These are phyloP conservation scores for Linnaemya tessellans DNA, from an alignment of 2,888 invertebrate genomes.

Conservation along the genomic window DNA sequence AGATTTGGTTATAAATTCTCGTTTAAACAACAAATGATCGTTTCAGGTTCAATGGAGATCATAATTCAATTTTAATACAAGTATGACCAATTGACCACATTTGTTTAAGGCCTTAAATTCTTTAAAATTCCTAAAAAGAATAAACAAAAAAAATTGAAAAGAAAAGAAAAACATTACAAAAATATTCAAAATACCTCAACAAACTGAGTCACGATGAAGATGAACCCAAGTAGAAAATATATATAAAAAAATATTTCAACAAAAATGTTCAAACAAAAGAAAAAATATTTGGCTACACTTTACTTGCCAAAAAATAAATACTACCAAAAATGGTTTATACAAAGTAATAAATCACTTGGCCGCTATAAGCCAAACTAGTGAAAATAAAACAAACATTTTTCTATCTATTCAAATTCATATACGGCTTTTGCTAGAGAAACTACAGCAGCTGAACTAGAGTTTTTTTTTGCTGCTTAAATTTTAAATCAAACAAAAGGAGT, in stretches of 20 bases:
- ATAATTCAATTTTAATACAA: conserved; percentile 65
- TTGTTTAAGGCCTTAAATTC: conserved; percentile 61
- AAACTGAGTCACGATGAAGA: conserved; percentile 60
- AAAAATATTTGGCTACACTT: conserved; percentile 53
- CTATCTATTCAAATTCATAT: conserved; percentile 58
- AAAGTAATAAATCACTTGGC: conserved; percentile 66
- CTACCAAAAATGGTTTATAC: conserved; percentile 63
- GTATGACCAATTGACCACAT: conserved; percentile 71
- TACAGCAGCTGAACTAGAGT: conserved; percentile 19
- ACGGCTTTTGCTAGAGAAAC: conserved; percentile 10
- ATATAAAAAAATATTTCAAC: conserved; percentile 35
- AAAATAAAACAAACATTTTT: conserved; percentile 6
- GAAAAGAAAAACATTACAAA: not conserved
- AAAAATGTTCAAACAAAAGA: conserved; percentile 64
- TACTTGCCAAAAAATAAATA: conserved; percentile 26
- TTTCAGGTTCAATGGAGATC: conserved; percentile 59
- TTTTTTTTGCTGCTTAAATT: conserved; percentile 42
- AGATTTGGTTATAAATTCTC: conserved; percentile 30
- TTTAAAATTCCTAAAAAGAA: not conserved
- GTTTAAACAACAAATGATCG: conserved; percentile 50
- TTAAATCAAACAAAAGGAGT: conserved; percentile 68
- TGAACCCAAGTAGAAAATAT: conserved; percentile 26
- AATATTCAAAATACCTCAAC: conserved; percentile 27
- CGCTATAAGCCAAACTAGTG: conserved; percentile 17
- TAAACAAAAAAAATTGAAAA: too few species aligned